Conservation (phyloP, 2,797 vertebrate species). For the Anguilla megastoma region DNA sequence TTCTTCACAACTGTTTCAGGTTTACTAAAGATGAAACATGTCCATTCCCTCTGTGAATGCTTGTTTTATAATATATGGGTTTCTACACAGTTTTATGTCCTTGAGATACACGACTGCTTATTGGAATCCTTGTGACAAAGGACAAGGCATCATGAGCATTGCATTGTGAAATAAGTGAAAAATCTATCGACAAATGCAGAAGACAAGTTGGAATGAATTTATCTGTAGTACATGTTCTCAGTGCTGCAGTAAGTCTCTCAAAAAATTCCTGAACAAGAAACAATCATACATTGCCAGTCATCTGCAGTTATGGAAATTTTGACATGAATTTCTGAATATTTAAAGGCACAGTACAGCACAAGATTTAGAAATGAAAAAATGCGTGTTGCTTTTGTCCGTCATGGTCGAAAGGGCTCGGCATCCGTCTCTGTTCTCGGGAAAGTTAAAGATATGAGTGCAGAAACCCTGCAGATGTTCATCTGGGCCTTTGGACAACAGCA, state of each 20-base stretch:
- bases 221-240: background rate
- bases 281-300: background rate
- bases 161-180: background rate
- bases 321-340: background rate
- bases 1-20: background rate
- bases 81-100: background rate
- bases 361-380: background rate
- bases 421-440: constrained; percentile 11
- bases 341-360: background rate
- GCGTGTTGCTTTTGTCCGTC: background rate
- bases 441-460: constrained; percentile 1
- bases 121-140: background rate
- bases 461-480: constrained; percentile 11
- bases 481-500: background rate
- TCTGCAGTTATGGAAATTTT: background rate
- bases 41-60: background rate
- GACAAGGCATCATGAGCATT: background rate
- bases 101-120: background rate
- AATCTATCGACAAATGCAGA: background rate
- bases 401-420: background rate
- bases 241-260: background rate
- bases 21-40: background rate
- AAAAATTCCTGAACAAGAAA: background rate
- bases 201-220: background rate
- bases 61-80: background rate